Conservation (phyloP, 2,888 invertebrate genomes). For the Orthosia gothica region DNA sequence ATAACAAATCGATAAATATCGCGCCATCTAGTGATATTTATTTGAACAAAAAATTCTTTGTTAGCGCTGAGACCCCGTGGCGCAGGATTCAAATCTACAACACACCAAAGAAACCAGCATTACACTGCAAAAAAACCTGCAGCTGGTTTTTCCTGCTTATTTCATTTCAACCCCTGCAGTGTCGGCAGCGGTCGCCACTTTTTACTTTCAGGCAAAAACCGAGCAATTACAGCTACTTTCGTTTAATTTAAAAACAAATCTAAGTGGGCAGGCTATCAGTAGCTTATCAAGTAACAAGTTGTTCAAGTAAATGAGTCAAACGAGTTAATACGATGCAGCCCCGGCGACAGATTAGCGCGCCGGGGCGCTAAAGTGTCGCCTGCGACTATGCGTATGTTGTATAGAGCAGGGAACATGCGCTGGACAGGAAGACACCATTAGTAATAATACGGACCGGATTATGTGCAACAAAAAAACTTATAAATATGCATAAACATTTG, state of each 20-base stretch:
- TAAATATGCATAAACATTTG: too few species aligned
- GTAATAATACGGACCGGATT: too few species aligned
- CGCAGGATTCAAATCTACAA: too few species aligned
- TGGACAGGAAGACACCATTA: too few species aligned
- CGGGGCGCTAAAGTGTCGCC: constrained; percentile 49
- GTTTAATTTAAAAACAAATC: constrained; percentile 48
- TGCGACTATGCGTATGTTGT: constrained; percentile 47
- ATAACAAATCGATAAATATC: too few species aligned
- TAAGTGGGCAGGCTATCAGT: constrained; percentile 47
- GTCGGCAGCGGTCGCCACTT: not conserved
- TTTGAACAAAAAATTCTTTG: too few species aligned
- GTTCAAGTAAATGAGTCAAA: constrained; percentile 53
- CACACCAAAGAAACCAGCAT: too few species aligned
- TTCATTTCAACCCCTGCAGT: not conserved
- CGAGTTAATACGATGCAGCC: constrained; percentile 54
- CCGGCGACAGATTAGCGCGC: constrained; percentile 56
- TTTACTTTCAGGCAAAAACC: not conserved
- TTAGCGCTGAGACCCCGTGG: too few species aligned
- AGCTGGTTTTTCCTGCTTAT: not conserved
- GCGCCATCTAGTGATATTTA: too few species aligned
- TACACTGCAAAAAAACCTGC: too few species aligned
- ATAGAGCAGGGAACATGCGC: too few species aligned
- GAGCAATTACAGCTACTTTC: constrained; percentile 14
- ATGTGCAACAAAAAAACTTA: too few species aligned
- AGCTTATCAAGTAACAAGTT: constrained; percentile 55